Evolutionary conservation across 2,888 invertebrate species (phyloP), one percentile per base, ranked within the genome.

Genomic region (Diogma glabrata): DNA sequence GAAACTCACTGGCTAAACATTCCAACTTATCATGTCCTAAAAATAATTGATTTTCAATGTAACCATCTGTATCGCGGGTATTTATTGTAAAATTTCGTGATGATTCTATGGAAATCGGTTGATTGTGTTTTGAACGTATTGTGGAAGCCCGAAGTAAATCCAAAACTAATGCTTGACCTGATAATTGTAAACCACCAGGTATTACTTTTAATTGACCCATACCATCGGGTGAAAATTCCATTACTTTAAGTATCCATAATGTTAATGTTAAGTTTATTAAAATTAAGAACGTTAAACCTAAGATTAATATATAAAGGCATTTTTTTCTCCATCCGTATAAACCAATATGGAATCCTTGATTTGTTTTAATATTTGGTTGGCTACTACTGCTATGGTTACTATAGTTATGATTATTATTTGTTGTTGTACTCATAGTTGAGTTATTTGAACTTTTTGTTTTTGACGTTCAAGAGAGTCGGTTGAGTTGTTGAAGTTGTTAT

Each of bases 311-410:
- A 72, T 95, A 97, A 49, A 97, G 82, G 70, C 94, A 95, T 72
- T 91, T 80, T 70, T 95, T 94, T 60, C 96, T 76, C 97, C 97
- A 97, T 45, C 96, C 96, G 69, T 94, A 92, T 62, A 95, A 84
- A 56, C 94, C 95, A 62, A 93, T 81, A 74, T 83, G 83, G 69
- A 84, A 82, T 67, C 77, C 78, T 62, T 47, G 16, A 47, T 47
- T 47, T 19, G 16, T 16, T 26, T 47, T 47, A 24, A 19, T 28
- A 28, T 24, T 20, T 14, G 19, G 24, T 12, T 47, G 16, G 16
- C 3, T 47, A 28, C 19, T 47, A 30, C 12, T 26, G 26, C 10
- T 30, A 9, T 26, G 24, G 28, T 28, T 24, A 12, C 6, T 28
- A 19, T 28, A 19, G 24, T 12, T 47, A 10, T 47, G 23, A 16